Conservation (phyloP, 2,888 invertebrate genomes). For the Pseudanteris insignis region DNA sequence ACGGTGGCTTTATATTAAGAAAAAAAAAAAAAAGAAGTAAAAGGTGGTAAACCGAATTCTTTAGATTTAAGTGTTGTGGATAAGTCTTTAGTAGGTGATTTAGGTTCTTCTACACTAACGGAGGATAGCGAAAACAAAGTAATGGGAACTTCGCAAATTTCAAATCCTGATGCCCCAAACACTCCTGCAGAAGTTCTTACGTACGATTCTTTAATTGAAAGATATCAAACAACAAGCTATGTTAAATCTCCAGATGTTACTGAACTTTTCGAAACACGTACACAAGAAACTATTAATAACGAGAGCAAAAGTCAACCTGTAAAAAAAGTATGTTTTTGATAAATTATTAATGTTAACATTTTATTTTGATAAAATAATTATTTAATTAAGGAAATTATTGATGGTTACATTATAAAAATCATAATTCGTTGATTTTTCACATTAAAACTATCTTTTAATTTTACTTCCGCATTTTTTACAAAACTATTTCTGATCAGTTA, state of each 20-base stretch:
- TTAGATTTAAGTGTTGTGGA: not conserved
- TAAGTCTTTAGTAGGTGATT: slow-evolving; percentile 72
- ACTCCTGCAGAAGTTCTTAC: slow-evolving; percentile 67
- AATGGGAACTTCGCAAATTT: slow-evolving; percentile 65
- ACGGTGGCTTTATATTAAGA: not conserved
- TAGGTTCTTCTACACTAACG: slow-evolving; percentile 73
- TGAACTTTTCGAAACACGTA: slow-evolving; percentile 69
- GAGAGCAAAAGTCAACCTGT: slow-evolving; percentile 39
- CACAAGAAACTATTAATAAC: slow-evolving; percentile 34
- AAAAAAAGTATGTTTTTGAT: slow-evolving; percentile 33
- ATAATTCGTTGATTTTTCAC: too few species aligned
- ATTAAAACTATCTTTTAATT: too few species aligned
- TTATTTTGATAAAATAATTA: too few species aligned
- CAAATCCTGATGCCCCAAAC: slow-evolving; percentile 65
- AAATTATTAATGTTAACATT: too few species aligned
- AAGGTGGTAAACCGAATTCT: not conserved
- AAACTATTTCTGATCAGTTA: too few species aligned
- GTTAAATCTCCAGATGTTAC: slow-evolving; percentile 70
- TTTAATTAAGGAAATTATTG: too few species aligned
- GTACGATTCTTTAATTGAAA: slow-evolving; percentile 71
- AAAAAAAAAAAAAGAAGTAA: not conserved
- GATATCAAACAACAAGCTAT: slow-evolving; percentile 69
- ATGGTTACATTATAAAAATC: too few species aligned
- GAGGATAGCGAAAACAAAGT: slow-evolving; percentile 70
- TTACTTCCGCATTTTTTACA: too few species aligned